Conservation (phyloP, 2,113 vertebrate genomes). For the Ptilonorhynchus violaceus region DNA sequence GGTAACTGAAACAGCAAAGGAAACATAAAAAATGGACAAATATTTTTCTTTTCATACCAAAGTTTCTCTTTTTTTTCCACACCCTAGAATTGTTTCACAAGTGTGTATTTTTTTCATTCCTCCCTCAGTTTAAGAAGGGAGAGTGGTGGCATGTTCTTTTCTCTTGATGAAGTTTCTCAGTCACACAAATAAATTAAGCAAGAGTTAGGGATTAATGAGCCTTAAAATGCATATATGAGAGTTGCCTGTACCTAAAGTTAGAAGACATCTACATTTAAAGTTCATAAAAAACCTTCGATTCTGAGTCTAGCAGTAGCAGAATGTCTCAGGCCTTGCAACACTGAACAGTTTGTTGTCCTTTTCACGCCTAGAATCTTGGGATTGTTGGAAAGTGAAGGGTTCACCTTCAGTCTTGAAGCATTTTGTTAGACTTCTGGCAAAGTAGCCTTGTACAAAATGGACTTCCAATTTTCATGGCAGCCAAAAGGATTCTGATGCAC, state of each 20-base stretch:
- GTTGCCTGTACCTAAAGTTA: background rate
- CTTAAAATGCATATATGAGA: background rate
- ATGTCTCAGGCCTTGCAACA: background rate
- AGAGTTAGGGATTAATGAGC: background rate
- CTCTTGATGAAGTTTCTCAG: background rate
- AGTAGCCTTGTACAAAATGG: background rate
- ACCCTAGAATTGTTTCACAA: background rate
- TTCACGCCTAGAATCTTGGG: background rate
- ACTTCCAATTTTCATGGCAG: background rate
- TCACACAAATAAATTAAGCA: background rate
- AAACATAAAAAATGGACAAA: slow-evolving; percentile 9
- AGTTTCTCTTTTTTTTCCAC: background rate
- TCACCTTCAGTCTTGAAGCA: background rate
- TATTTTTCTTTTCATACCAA: background rate
- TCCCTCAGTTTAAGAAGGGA: background rate
- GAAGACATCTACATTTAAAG: background rate
- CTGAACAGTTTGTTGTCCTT: background rate
- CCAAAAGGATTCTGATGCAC: rapidly evolving
- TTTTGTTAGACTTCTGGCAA: background rate
- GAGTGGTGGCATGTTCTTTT: background rate
- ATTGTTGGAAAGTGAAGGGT: background rate
- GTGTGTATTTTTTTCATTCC: background rate
- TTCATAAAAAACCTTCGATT: background rate
- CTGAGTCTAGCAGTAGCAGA: background rate
- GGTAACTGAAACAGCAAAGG: slow-evolving; percentile 29